These are phyloP conservation scores for Xestobium rufovillosum DNA, from an alignment of 2,888 invertebrate species.

Conservation along the genomic window DNA sequence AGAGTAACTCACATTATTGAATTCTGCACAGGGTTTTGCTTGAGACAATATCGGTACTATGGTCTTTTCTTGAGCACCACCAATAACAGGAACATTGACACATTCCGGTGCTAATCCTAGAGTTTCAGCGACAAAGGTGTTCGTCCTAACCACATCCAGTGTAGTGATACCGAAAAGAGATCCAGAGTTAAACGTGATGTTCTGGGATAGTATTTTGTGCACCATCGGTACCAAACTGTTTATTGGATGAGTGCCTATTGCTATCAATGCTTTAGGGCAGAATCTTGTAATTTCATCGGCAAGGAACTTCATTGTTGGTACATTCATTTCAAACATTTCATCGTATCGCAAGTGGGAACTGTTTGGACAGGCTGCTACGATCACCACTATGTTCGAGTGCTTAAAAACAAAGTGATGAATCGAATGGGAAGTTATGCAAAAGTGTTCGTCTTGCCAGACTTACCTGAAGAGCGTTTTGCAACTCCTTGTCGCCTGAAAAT, in stretches of 20 bases:
- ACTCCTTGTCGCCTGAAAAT: conserved; percentile 28
- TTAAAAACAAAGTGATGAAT: conserved; percentile 18
- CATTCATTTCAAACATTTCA: conserved; percentile 35
- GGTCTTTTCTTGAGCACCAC: conserved; percentile 68
- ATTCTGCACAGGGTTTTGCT: conserved; percentile 46
- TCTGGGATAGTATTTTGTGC: conserved; percentile 57
- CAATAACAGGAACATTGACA: conserved; percentile 66
- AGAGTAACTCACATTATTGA: conserved; percentile 29
- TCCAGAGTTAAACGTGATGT: conserved; percentile 54
- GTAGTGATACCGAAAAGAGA: conserved; percentile 68
- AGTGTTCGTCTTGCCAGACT: not conserved
- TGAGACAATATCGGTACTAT: conserved; percentile 72
- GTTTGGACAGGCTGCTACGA: conserved; percentile 31
- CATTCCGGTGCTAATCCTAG: conserved; percentile 55
- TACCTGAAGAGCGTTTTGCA: conserved; percentile 32
- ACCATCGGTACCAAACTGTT: conserved; percentile 66
- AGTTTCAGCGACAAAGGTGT: conserved; percentile 63
- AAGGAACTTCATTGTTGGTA: conserved; percentile 32
- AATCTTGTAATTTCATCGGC: conserved; percentile 26
- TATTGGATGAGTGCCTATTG: conserved; percentile 47
- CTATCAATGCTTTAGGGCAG: conserved; percentile 41
- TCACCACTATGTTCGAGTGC: conserved; percentile 34
- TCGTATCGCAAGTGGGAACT: conserved; percentile 22
- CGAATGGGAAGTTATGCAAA: not conserved
- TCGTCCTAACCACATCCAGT: conserved; percentile 64